Evolutionary conservation across 1,140 invertebrate species (phyloP).

Genomic region (Drosophila guanche): DNA sequence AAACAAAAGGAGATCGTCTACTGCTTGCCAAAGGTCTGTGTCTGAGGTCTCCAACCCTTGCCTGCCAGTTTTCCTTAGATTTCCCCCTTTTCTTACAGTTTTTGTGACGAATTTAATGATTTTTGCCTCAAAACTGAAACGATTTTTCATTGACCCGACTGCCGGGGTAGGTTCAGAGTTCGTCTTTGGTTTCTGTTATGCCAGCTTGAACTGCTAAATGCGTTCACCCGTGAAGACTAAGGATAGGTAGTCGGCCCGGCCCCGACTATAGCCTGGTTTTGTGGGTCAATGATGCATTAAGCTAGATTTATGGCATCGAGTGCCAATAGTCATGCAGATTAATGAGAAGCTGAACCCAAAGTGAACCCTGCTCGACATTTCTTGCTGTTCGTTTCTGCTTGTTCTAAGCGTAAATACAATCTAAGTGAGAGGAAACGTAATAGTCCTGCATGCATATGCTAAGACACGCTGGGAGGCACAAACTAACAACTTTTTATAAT

Average conservation of each 20-base stretch:
- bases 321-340: conserved; percentile 74
- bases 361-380: conserved; percentile 6
- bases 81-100: conserved; percentile 36
- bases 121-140: conserved; percentile 77
- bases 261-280: conserved; percentile 48
- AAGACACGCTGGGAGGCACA: too few relatives aligned
- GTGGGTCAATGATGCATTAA: conserved; percentile 71
- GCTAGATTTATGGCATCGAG: conserved; percentile 66
- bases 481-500: too few relatives aligned
- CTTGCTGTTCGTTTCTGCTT: neutral
- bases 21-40: conserved; percentile 47
- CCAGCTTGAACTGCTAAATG: conserved; percentile 71
- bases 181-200: conserved; percentile 65
- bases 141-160: conserved; percentile 77
- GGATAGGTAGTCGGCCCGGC: conserved; percentile 22
- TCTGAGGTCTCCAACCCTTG: conserved; percentile 65
- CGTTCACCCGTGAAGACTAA: conserved; percentile 70
- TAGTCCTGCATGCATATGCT: too few relatives aligned
- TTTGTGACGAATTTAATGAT: conserved; percentile 80
- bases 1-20: conserved; percentile 65
- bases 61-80: conserved; percentile 46
- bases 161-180: conserved; percentile 70
- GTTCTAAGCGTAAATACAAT: conserved; percentile 6
- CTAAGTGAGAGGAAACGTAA: neutral
- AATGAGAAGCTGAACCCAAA: conserved; percentile 30